Conservation (phyloP, 2,888 invertebrate genomes). For the Trachelus stipa region DNA sequence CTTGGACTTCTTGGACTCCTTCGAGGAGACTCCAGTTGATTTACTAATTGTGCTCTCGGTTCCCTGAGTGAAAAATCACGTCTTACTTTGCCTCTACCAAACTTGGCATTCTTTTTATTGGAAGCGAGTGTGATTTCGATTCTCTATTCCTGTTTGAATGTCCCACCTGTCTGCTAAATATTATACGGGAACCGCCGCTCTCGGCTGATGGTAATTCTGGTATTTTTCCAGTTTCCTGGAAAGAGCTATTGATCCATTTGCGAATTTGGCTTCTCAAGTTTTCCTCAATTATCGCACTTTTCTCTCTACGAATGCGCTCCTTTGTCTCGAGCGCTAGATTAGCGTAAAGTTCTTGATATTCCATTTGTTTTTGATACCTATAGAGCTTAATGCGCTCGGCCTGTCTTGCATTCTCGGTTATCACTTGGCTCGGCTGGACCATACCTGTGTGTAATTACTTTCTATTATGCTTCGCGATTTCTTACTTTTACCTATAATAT, state of each 20-base stretch:
- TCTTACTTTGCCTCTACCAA: background rate
- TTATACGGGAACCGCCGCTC: slow-evolving; percentile 86
- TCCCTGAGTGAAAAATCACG: slow-evolving; percentile 62
- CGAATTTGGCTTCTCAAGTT: slow-evolving; percentile 89
- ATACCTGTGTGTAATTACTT: slow-evolving; percentile 51
- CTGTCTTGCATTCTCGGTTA: slow-evolving; percentile 54
- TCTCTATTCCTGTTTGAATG: too few species aligned
- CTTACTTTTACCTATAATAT: too few species aligned
- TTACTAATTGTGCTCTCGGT: slow-evolving; percentile 85
- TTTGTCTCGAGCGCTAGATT: slow-evolving; percentile 74
- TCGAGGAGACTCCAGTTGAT: slow-evolving; percentile 78
- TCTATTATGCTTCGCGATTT: too few species aligned
- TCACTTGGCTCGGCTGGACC: slow-evolving; percentile 61
- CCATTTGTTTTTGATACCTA: slow-evolving; percentile 69
- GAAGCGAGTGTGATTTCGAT: too few species aligned
- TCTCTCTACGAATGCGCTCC: slow-evolving; percentile 76
- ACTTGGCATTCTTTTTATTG: too few species aligned
- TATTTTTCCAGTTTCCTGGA: slow-evolving; percentile 84
- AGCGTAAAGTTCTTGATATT: slow-evolving; percentile 78
- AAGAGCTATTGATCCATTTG: slow-evolving; percentile 87
- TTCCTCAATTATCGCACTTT: slow-evolving; percentile 84
- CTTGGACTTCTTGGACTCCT: slow-evolving; percentile 81
- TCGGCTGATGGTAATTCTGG: slow-evolving; percentile 94
- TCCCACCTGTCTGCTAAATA: slow-evolving; percentile 80
- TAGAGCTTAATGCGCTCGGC: slow-evolving; percentile 56